phyloP scores from a whole-genome alignment of 2,888 invertebrate genomes.

The Drosophila villosipedis region DNA sequence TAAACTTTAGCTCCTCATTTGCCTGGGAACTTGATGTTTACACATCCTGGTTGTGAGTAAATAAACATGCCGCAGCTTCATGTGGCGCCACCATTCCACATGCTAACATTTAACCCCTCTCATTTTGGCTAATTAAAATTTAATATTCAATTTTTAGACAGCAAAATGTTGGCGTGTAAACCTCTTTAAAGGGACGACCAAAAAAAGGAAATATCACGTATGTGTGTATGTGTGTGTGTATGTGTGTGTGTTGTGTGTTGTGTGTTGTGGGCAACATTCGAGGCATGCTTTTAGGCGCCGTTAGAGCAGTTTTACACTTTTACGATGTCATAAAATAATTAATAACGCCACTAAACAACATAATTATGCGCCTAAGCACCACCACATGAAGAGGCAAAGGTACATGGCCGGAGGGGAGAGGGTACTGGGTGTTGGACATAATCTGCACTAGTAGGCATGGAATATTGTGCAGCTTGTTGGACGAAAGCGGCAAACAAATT shows the following conservation, averaged over 20 bases:
- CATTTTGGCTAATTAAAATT: constrained; percentile 71
- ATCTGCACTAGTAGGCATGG: constrained; percentile 39
- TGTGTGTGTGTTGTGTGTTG: constrained; percentile 10
- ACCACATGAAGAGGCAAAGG: constrained; percentile 44
- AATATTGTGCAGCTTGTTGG: constrained; percentile 32
- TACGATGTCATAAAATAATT: constrained; percentile 81
- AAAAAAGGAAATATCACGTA: constrained; percentile 12
- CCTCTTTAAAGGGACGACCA: constrained; percentile 42
- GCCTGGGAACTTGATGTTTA: constrained; percentile 28
- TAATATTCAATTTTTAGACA: constrained; percentile 72
- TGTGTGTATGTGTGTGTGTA: constrained; percentile 10
- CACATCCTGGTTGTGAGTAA: constrained; percentile 40
- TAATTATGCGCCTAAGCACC: constrained; percentile 74
- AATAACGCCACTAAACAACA: constrained; percentile 81
- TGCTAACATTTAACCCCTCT: constrained; percentile 49
- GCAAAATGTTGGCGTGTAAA: constrained; percentile 46
- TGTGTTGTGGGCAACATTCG: constrained; percentile 55
- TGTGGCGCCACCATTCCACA: constrained; percentile 19
- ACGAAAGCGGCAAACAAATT: constrained; percentile 54
- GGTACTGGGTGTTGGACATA: constrained; percentile 7
- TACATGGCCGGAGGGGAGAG: not conserved
- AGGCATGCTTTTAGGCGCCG: constrained; percentile 70
- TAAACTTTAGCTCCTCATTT: constrained; percentile 16
- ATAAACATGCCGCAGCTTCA: constrained; percentile 41
- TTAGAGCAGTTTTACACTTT: constrained; percentile 66